Percentiles rank a stretch among this genome's conserved stretches.
Conservation (phyloP, 2,888 invertebrate genomes). For the Xestia xanthographa region DNA sequence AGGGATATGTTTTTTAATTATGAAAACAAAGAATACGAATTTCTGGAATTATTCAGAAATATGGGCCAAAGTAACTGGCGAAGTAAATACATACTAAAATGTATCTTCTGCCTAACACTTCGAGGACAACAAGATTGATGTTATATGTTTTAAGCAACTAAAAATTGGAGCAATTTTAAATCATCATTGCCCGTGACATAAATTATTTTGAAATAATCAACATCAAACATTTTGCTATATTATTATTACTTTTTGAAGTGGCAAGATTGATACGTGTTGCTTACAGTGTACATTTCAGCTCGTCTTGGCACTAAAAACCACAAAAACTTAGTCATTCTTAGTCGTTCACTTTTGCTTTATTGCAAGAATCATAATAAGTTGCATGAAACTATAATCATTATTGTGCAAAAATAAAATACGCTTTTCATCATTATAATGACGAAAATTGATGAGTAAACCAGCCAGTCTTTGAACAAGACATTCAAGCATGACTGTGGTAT, state of each 20-base stretch:
- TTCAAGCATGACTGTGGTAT: neutral
- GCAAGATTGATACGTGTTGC: neutral
- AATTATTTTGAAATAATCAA: neutral
- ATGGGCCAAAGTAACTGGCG: too few relatives aligned
- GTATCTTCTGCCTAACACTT: neutral
- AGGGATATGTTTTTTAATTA: constrained; percentile 12
- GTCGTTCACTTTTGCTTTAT: neutral
- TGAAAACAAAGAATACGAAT: constrained; percentile 20
- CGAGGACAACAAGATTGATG: neutral
- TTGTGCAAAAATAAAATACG: neutral
- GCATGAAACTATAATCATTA: constrained; percentile 2
- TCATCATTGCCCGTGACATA: neutral
- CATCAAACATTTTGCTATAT: neutral
- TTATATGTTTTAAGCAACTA: too few relatives aligned
- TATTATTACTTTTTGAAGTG: neutral
- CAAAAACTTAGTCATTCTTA: neutral
- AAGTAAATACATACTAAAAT: neutral
- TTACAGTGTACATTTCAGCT: constrained; percentile 4
- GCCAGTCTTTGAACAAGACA: neutral
- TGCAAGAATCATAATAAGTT: neutral
- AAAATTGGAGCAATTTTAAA: neutral
- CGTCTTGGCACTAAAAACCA: neutral
- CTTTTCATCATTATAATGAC: neutral
- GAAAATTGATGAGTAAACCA: neutral
- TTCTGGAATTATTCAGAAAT: neutral